Base-by-base conservation (phyloP, 2,797 vertebrate genomes). In the Huso huso region DNA sequence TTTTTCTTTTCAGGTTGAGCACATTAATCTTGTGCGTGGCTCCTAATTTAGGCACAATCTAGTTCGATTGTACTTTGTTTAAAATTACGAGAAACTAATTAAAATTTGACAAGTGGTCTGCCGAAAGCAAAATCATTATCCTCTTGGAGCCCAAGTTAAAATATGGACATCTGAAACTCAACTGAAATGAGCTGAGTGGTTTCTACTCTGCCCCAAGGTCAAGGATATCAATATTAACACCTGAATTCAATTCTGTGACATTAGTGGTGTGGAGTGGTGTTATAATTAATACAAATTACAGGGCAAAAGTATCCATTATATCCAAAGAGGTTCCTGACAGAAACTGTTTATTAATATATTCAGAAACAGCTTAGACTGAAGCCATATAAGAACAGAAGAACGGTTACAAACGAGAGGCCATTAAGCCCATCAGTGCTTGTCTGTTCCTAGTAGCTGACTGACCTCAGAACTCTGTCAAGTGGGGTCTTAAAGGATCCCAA, bases 201-300 rank as follows among this genome's bases (percentile, higher is more conserved):
- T 76, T 80, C 80, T 71, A 83, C 80, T 75, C 77, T 82, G 84
- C 82, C 83, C 84, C 81, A 76, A 78, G 86, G 86, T 82, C 82
- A 88, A 87, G 84, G 83, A 88, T 89, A 88, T 81, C 84, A 88
- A 88, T 84, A 87, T 87, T 82, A 88, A 89, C 90, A 89, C 76
- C 82, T 83, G 84, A 79, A 83, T 84, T 85, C 83, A 80, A 88
- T 86, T 87, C 84, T 81, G 81, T 71, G 64, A 62, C 71, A 70
- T 37, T 37, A 37, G 37, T 37, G 37, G 37, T 37, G 37, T 37
- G 37, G 37, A 37, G 37, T 37, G 37, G 37, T 37, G 37, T 37
- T 37, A 4, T 37, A 37, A 37, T 37, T 37, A 37, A 37, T 37
- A 37, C 37, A 37, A 37, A 37, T 5, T 37, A 37, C 37, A 37